phyloP scores from a whole-genome alignment of 1,140 invertebrate species.

The Rhopalosiphum maidis region DNA sequence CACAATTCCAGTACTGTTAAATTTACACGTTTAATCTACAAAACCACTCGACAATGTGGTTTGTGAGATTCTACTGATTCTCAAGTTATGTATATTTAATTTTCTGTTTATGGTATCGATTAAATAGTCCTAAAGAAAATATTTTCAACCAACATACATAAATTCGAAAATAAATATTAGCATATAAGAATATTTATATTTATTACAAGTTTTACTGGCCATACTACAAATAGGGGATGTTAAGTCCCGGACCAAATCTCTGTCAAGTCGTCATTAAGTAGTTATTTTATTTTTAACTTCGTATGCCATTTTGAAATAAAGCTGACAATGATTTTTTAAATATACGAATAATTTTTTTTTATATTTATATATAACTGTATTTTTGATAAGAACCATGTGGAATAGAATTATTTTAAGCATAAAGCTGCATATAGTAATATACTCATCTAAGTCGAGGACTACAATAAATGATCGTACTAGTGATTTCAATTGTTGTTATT shows the following conservation, averaged over 20 bases:
- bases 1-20: slow-evolving; percentile 17
- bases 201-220: background rate
- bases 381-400: background rate
- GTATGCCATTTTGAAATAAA: background rate
- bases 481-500: background rate
- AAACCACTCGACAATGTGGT: slow-evolving; percentile 9
- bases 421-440: background rate
- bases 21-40: slow-evolving; percentile 15
- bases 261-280: background rate
- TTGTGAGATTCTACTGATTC: background rate
- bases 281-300: background rate
- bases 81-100: background rate
- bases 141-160: background rate
- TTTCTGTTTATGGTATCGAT: background rate
- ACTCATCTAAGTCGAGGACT: background rate
- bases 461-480: background rate
- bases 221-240: background rate
- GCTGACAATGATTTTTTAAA: background rate
- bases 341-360: background rate
- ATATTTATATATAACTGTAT: background rate
- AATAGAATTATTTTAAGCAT: background rate
- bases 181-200: background rate
- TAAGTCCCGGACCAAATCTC: background rate
- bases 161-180: background rate
- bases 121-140: background rate